phyloP scores from a whole-genome alignment of 2,888 invertebrate genomes.

The Calameuta idolon region DNA sequence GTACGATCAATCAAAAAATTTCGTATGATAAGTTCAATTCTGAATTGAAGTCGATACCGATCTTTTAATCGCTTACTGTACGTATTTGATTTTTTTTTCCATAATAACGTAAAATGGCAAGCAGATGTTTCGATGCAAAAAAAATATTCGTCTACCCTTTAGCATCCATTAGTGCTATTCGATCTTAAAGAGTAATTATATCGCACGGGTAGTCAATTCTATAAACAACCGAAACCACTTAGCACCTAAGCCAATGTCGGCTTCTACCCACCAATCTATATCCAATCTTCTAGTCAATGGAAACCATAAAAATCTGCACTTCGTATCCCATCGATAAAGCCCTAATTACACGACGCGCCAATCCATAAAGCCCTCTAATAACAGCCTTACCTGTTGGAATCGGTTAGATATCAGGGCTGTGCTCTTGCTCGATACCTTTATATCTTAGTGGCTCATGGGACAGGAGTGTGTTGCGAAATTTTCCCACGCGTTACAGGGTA shows the following conservation, averaged over 20 bases:
- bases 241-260: conserved; percentile 43
- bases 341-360: conserved; percentile 54
- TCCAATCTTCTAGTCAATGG: conserved; percentile 42
- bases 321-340: conserved; percentile 50
- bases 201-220: conserved; percentile 33
- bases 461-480: neutral
- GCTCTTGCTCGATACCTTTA: neutral
- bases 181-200: conserved; percentile 34
- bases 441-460: neutral
- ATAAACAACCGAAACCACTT: conserved; percentile 49
- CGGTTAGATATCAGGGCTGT: conserved; percentile 21
- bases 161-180: conserved; percentile 15
- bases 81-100: neutral
- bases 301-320: conserved; percentile 46
- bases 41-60: neutral
- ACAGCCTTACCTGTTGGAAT: conserved; percentile 34
- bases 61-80: neutral
- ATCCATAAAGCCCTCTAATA: conserved; percentile 45
- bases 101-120: neutral
- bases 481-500: neutral
- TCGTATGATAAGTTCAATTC: neutral
- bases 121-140: neutral
- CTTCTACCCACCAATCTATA: conserved; percentile 47
- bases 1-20: neutral
- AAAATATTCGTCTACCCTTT: neutral